Evolutionary conservation across 2,888 invertebrate species (phyloP), one percentile per base, ranked within the genome.

Genomic region (Torymus aiolomorphi): DNA sequence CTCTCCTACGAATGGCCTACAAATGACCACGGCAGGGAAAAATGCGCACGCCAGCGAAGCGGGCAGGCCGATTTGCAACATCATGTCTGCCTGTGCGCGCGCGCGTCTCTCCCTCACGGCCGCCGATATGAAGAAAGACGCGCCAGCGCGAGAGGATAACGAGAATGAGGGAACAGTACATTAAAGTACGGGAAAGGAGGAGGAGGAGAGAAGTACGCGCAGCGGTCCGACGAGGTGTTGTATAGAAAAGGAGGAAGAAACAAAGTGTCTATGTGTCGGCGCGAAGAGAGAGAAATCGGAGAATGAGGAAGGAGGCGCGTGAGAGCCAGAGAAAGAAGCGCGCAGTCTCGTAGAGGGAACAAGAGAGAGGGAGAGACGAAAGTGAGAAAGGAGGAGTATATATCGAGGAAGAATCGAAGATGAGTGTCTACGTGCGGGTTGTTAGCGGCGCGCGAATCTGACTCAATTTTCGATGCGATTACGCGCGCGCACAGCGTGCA

Each of bases 381-480:
- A 49, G 12, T 56, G n/a, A 61, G n/a, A 16, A 62, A 62, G 61
- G 4, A 31, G 11, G 20, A 31, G 18, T 4, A 49, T 12, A 51
- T 66, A 74, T 74, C 74, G 52, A 31, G 71, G 42, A 14, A 62
- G 67, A 73, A 73, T 78, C 73, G 67, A 67, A 78, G 78, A 78
- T 78, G 72, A 65, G 71, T 18, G 57, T 56, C 76, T 73, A 63
- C 78, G 74, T 74, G 78, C 73, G 69, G 62, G 69, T 74, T 70
- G 74, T 75, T 75, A 75, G 56, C 20, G 49, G 20, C 59, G 54
- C 12, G 54, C 31, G 63, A 70, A 78, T 75, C 63, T 63, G 79
- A 79, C 74, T 79, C 79, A 75, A 79, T 79, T 79, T 70, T 52
- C 61, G 57, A 74, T 57, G 70, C 59, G 74, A 79, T 75, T 79